Evolutionary conservation across 2,888 invertebrate genomes (phyloP).

Genomic region (Melinaea menophilus): DNA sequence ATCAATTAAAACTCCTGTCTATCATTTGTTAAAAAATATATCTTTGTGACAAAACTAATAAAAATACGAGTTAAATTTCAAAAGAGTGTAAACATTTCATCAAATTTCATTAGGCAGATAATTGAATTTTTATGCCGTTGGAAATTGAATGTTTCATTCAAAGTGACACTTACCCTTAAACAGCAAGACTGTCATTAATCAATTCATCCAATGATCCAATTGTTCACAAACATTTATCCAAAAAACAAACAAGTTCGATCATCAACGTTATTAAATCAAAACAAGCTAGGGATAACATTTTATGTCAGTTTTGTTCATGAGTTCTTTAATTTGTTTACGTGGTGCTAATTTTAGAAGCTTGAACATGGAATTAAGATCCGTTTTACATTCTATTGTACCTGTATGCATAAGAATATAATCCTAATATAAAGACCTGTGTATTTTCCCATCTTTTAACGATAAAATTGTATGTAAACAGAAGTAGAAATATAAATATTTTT

Average conservation of each 20-base stretch:
- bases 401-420: no score
- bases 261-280: slow-evolving; percentile 56
- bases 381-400: not conserved
- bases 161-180: slow-evolving; percentile 11
- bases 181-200: slow-evolving; percentile 24
- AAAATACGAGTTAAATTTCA: no score
- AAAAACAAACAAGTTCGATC: slow-evolving; percentile 43
- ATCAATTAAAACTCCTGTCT: no score
- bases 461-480: no score
- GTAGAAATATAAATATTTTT: no score
- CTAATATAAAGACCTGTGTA: no score
- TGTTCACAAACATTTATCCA: slow-evolving; percentile 38
- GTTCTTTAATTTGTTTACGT: no score
- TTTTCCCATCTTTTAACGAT: no score
- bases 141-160: slow-evolving; percentile 9
- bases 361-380: not conserved
- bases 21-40: no score
- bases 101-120: not conserved
- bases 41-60: no score
- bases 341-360: no score
- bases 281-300: slow-evolving; percentile 43
- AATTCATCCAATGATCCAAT: slow-evolving; percentile 32
- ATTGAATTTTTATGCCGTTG: slow-evolving; percentile 9
- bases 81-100: no score
- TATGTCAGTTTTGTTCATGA: slow-evolving; percentile 39